Conservation (phyloP, 2,113 vertebrate genomes). For the Prolemur simus region DNA sequence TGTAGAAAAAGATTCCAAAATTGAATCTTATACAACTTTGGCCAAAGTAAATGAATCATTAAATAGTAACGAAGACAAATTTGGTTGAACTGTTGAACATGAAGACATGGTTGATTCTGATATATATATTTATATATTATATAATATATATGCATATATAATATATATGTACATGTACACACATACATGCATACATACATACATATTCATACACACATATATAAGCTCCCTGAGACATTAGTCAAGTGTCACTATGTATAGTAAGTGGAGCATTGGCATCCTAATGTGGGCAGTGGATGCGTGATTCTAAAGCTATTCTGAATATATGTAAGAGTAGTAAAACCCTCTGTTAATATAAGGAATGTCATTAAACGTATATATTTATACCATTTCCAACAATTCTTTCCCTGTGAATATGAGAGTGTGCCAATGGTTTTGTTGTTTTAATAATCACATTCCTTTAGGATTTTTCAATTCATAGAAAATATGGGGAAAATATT, state of each 20-base stretch:
- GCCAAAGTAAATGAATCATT: background rate
- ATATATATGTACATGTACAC: no score
- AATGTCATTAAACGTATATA: background rate
- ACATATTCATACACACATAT: background rate
- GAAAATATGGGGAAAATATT: background rate
- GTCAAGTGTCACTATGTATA: background rate
- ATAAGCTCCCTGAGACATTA: conserved; percentile 25
- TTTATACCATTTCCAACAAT: background rate
- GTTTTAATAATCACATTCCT: background rate
- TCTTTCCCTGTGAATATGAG: background rate
- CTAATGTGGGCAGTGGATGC: background rate
- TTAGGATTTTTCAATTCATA: background rate
- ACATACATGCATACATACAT: no score
- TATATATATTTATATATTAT: no score
- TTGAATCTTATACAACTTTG: background rate
- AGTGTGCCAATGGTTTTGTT: background rate
- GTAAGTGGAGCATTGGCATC: background rate
- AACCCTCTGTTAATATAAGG: background rate
- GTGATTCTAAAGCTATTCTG: conserved; percentile 19
- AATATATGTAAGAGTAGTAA: background rate
- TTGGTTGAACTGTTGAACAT: background rate
- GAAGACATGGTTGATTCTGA: background rate
- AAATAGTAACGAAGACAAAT: background rate
- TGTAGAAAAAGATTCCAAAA: conserved; percentile 32
- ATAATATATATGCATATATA: no score